These are phyloP conservation scores for Anarrhichthys ocellatus DNA, from an alignment of 2,113 vertebrate species.

Conservation along the genomic window DNA sequence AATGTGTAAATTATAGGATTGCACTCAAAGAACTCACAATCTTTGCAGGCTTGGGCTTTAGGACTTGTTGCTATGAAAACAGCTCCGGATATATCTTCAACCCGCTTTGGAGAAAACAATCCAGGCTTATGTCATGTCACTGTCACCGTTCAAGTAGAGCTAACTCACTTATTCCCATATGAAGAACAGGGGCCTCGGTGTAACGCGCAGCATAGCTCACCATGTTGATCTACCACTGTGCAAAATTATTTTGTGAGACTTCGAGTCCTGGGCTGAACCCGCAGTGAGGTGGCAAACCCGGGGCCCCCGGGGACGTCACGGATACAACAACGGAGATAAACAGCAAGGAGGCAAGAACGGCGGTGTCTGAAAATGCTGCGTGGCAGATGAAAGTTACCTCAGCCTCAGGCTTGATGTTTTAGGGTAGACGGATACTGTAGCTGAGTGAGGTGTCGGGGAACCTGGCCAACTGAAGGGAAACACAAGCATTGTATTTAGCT, in stretches of 20 bases:
- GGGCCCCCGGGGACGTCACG: constrained; percentile 42
- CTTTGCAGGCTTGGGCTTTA: not conserved
- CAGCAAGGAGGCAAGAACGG: constrained; percentile 42
- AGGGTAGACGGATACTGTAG: constrained; percentile 36
- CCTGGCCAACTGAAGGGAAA: constrained; percentile 8
- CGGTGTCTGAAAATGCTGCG: constrained; percentile 45
- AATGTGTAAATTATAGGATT: not conserved
- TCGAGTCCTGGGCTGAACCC: constrained; percentile 33
- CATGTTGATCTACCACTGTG: constrained; percentile 5
- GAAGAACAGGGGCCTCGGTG: not conserved
- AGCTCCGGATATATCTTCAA: not conserved
- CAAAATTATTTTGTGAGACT: constrained; percentile 9
- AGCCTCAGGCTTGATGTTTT: constrained; percentile 45
- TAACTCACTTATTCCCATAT: not conserved
- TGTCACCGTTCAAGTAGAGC: too few species aligned
- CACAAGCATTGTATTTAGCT: constrained; percentile 9
- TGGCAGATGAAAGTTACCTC: constrained; percentile 55
- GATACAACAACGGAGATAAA: constrained; percentile 60
- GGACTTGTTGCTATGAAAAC: not conserved
- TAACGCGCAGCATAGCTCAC: constrained; percentile 7
- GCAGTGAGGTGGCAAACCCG: constrained; percentile 11
- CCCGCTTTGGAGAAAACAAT: not conserved
- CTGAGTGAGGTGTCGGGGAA: constrained; percentile 41
- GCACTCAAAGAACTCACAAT: not conserved
- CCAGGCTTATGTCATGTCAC: not conserved